Percentiles rank a stretch among this genome's conserved stretches.
These are phyloP conservation scores for Temnopleurus reevesii DNA, from an alignment of 53 echinoderm and acorn worm genomes.

Conservation along the genomic window DNA sequence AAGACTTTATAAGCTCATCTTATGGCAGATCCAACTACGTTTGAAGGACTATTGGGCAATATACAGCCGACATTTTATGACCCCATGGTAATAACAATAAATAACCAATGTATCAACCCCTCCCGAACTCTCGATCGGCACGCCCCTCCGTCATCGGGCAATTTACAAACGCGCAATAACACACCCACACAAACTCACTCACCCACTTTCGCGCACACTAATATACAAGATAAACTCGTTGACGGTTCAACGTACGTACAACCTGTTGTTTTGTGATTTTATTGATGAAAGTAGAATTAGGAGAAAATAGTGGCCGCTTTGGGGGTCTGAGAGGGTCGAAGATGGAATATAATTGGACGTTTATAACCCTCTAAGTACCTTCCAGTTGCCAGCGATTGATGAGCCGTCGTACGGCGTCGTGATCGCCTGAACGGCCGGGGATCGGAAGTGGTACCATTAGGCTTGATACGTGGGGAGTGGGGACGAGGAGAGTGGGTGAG, in stretches of 20 bases:
- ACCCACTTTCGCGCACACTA: background rate
- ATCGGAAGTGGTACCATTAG: conserved; percentile 51
- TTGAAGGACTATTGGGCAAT: background rate
- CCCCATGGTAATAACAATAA: background rate
- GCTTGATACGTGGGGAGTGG: background rate
- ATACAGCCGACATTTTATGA: background rate
- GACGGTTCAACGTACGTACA: no score
- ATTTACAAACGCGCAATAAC: background rate
- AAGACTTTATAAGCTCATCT: background rate
- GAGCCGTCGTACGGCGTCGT: background rate
- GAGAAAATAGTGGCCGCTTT: background rate
- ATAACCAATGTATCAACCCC: background rate
- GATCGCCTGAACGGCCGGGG: background rate
- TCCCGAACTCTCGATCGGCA: background rate
- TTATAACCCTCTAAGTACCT: conserved; percentile 61
- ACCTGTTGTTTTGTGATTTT: background rate
- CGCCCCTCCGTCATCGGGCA: background rate
- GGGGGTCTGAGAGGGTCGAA: conserved; percentile 1
- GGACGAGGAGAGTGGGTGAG: background rate
- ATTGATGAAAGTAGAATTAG: background rate
- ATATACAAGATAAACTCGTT: no score
- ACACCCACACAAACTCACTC: background rate
- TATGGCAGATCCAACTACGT: background rate
- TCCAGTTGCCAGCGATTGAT: conserved; percentile 35
- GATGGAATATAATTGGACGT: conserved; percentile 35